phyloP scores from a whole-genome alignment of 2,888 invertebrate species.

The Kuschelorhynchus macadamiae region DNA sequence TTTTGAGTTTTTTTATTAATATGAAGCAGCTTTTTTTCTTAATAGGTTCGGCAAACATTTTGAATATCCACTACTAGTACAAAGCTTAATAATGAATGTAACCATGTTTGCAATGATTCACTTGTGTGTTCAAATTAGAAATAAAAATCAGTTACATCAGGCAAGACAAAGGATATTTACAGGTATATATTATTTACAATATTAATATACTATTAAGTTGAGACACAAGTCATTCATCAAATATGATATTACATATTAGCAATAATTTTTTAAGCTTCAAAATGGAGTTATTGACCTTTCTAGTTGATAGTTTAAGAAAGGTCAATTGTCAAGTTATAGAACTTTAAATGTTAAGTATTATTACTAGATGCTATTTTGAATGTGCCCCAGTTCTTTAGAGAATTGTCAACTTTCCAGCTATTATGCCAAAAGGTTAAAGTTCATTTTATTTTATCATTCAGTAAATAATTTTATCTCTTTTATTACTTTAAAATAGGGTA shows the following conservation, averaged over 20 bases:
- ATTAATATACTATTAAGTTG: neutral
- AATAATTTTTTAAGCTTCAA: too few species aligned
- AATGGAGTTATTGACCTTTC: conserved; percentile 18
- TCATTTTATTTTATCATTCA: conserved; percentile 1
- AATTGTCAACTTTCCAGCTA: too few species aligned
- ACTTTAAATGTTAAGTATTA: too few species aligned
- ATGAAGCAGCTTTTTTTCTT: conserved; percentile 5
- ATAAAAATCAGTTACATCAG: conserved; percentile 83
- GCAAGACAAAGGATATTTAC: conserved; percentile 85
- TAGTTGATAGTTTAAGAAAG: conserved; percentile 24
- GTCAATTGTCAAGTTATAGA: conserved; percentile 1
- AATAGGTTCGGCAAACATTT: conserved; percentile 97
- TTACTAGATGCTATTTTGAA: too few species aligned
- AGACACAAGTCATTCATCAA: too few species aligned
- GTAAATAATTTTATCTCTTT: neutral
- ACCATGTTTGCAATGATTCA: conserved; percentile 97
- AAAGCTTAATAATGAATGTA: conserved; percentile 97
- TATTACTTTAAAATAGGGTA: neutral
- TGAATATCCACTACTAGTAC: conserved; percentile 94
- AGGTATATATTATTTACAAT: conserved; percentile 75
- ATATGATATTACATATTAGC: too few species aligned
- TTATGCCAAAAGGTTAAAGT: conserved; percentile 9
- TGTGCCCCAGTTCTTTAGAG: too few species aligned
- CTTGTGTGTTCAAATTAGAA: conserved; percentile 89
- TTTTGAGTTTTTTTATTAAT: neutral